Evolutionary conservation across 37 sponge, comb jelly and placozoan species (phyloP).

Genomic region (Eunapius fragilis): DNA sequence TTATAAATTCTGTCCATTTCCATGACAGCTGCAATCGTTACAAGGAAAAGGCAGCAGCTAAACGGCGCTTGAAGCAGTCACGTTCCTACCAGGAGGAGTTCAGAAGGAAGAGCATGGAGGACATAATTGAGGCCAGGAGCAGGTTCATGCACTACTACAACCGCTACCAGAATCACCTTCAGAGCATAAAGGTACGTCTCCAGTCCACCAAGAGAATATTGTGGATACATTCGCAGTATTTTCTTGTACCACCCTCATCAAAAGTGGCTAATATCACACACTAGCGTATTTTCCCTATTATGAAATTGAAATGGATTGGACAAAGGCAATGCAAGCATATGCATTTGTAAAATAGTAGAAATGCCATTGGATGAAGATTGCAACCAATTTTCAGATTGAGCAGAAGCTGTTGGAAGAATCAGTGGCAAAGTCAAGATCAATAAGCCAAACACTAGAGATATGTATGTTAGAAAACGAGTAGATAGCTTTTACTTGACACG

Average conservation of each 20-base stretch:
- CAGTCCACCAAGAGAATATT: neutral
- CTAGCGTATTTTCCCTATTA: too few species aligned
- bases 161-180: slow-evolving; percentile 63
- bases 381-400: slow-evolving; percentile 43
- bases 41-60: slow-evolving; percentile 30
- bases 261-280: too few species aligned
- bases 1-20: too few species aligned
- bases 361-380: too few species aligned
- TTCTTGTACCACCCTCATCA: too few species aligned
- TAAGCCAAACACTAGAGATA: neutral
- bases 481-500: neutral
- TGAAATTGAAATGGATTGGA: too few species aligned
- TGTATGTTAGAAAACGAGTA: neutral
- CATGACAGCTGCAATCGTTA: slow-evolving; percentile 72
- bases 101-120: neutral
- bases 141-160: slow-evolving; percentile 37
- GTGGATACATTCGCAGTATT: neutral
- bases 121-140: neutral
- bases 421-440: slow-evolving; percentile 20
- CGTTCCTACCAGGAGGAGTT: slow-evolving; percentile 43
- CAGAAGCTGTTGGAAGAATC: slow-evolving; percentile 45
- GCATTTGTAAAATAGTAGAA: too few species aligned
- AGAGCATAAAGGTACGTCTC: slow-evolving; percentile 43
- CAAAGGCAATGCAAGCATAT: too few species aligned
- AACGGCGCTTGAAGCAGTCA: slow-evolving; percentile 26